Base-by-base conservation (phyloP, 2,888 invertebrate genomes). In the Mesorhabditis belari region DNA sequence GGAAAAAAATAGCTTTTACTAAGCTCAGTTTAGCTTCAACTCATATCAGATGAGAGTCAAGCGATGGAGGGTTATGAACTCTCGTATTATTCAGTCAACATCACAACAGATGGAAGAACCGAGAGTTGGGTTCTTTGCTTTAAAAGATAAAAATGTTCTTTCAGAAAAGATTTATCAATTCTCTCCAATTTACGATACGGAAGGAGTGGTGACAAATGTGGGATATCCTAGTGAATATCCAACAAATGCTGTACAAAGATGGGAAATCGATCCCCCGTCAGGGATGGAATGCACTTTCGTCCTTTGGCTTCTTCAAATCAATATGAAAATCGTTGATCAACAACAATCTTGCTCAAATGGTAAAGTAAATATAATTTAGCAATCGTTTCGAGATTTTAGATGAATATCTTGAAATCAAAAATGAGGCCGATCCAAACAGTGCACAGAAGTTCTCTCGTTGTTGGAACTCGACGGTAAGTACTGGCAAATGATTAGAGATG, bases 171-270 rank as follows among this genome's bases (percentile, higher is more conserved):
- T 12, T 9, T 55, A 63, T 49, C 60, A 70, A 49, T 74, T 76
- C 27, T 64, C 71, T 4, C 63, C 71, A 29, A 65, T 63, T 3
- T 67, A 70, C 49, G 76, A 76, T 49, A 53, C 61, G 50, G 52
- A 62, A 17, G 77, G 77, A 27, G 70, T 63, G 2, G 27, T 77
- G 12, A 67, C 74, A 4, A 75, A 63, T 61, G 64, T 77, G 19
- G 73, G 71, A 5, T 75, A 68, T 57, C 77, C 77, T 4, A 44
- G 57, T 50, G 64, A 64, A 19, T 69, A 70, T 50, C 60, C 69
- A 12, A 62, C 59, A 25, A 62, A 63, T 9, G 57, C 60, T 12
- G 61, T 44, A 23, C 67, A 70, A 61, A 61, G 60, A 66, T 70
- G 29, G 52, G 62, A 26, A 19, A 19, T n/a, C 5, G 5, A 54